Evolutionary conservation across 2,797 vertebrate species (phyloP).

Genomic region (Notolepis coatsorum): DNA sequence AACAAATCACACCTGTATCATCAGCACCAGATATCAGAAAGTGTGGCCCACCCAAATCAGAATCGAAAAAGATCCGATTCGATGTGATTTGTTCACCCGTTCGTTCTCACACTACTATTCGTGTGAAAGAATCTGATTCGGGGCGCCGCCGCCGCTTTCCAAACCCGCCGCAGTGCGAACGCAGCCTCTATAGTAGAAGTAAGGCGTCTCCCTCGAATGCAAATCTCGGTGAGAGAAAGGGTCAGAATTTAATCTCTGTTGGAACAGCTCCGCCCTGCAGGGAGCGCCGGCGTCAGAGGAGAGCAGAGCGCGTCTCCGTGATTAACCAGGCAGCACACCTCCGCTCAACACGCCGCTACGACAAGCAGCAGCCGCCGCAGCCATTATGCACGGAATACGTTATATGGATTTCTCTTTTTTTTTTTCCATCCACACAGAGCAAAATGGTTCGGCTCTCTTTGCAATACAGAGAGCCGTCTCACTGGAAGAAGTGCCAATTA

Average conservation of each 20-base stretch:
- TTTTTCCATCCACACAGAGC: too few relatives aligned
- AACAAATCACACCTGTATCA: too few relatives aligned
- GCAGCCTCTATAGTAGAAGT: too few relatives aligned
- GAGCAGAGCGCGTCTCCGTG: conserved; percentile 29
- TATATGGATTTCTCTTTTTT: conserved; percentile 36
- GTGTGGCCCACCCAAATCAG: too few relatives aligned
- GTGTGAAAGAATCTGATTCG: too few relatives aligned
- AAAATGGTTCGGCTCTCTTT: conserved; percentile 32
- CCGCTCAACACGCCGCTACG: conserved; percentile 28
- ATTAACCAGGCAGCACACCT: conserved; percentile 51
- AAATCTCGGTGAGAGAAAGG: conserved; percentile 16
- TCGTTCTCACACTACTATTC: too few relatives aligned
- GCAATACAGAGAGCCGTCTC: conserved; percentile 57
- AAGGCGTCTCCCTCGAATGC: too few relatives aligned
- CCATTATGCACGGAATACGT: conserved; percentile 48
- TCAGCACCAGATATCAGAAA: too few relatives aligned
- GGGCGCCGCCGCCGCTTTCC: too few relatives aligned
- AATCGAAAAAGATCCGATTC: too few relatives aligned
- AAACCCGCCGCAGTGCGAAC: too few relatives aligned
- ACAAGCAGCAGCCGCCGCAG: conserved; percentile 35
- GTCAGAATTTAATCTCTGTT: background rate
- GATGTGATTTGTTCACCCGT: too few relatives aligned
- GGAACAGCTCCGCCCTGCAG: conserved; percentile 1
- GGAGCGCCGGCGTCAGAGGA: conserved; percentile 34
- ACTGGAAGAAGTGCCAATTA: conserved; percentile 77